Base-by-base conservation (phyloP, 1,140 invertebrate species). In the Habropoda laboriosa region DNA sequence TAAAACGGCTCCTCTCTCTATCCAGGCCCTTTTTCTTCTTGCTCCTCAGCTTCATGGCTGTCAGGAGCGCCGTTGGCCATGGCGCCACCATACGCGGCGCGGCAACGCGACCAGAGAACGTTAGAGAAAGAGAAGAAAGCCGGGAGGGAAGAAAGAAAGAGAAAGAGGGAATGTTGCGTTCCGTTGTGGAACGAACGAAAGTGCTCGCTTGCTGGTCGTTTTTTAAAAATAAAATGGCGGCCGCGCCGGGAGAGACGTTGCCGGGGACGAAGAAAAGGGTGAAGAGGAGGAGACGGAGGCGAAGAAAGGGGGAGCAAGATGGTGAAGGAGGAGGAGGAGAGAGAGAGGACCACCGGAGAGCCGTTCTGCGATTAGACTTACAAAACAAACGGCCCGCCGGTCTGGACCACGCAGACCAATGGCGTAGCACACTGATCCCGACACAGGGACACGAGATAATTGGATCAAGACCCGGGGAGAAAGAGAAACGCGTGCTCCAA, bases 401-500 rank as follows among this genome's bases (percentile, higher is more conserved):
- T 83, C 83, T 78, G 80, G 79, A 83, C 84, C 88, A 71, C 68
- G 88, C 86, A 89, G 89, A 90, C 91, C 92, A 92, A 92, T 93
- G 90, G 92, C 91, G 90, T 89, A 90, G 90, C 88, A 89, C 89
- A 79, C 90, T 85, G 89, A 90, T 92, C 87, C 90, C 86, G 89
- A 91, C 89, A 91, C n/a, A 92, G 91, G 91, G 91, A 92, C 92
- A 91, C 87, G 88, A 91, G 91, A 93, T 93, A 93, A 93, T 93
- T 93, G 92, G 92, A 93, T 92, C 91, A 88, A 89, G 84, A 88
- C 73, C 78, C 79, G 78, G 51, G 75, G 70, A 70, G 76, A 79
- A 79, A 38, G 58, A 61, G 58, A 40, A 61, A n/a, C n/a, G n/a
- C n/a, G n/a, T n/a, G n/a, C n/a, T n/a, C n/a, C n/a, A 5, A 10